Conservation (phyloP, 2,797 vertebrate genomes). For the Heliangelus exortis region DNA sequence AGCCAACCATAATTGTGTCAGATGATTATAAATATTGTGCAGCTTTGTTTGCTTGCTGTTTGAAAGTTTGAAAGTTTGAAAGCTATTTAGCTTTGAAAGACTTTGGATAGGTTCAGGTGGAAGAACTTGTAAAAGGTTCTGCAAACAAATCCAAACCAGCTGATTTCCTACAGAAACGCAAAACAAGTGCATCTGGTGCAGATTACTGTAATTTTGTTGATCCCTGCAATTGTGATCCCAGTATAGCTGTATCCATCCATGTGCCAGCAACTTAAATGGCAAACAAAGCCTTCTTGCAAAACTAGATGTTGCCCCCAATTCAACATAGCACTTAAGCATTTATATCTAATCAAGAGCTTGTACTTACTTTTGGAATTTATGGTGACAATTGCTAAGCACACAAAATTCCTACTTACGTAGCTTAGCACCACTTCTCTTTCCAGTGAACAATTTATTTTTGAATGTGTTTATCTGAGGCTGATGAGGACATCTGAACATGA, state of each 20-base stretch:
- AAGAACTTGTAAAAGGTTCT: not conserved
- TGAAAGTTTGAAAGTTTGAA: not conserved
- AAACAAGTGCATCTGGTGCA: not conserved
- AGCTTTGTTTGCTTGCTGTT: not conserved
- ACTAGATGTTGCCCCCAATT: not conserved
- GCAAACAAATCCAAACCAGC: not conserved
- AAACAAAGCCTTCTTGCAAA: not conserved
- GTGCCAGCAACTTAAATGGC: not conserved
- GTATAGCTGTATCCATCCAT: not conserved
- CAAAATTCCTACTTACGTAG: not conserved
- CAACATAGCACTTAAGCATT: not conserved
- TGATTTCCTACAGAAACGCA: not conserved
- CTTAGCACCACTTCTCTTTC: not conserved
- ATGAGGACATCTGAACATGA: not conserved
- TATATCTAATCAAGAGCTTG: not conserved
- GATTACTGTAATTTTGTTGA: not conserved
- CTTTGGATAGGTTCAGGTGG: not conserved
- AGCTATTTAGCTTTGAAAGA: not conserved
- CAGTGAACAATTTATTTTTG: not conserved
- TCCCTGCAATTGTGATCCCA: not conserved
- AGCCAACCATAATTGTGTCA: not conserved
- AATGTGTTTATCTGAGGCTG: not conserved
- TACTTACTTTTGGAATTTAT: not conserved
- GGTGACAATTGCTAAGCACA: not conserved
- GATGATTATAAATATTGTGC: not conserved